phyloP scores from a whole-genome alignment of 1,140 invertebrate genomes.

The Atopsyche davidsoni region DNA sequence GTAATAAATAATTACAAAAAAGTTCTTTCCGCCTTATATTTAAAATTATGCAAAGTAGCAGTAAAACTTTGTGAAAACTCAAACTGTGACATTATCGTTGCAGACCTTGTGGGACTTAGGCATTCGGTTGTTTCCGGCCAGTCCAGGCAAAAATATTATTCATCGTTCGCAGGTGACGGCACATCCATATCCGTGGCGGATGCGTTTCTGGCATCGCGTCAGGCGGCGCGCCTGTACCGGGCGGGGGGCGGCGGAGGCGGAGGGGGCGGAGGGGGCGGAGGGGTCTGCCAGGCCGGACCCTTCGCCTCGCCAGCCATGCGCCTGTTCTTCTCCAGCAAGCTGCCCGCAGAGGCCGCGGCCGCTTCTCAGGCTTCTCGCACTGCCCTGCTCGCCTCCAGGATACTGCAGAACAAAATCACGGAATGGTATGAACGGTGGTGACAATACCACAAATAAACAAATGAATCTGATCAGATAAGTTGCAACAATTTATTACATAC shows the following conservation, averaged over 20 bases:
- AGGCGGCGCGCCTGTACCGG: too few relatives aligned
- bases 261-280: conserved; percentile 1
- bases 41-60: too few relatives aligned
- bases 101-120: too few relatives aligned
- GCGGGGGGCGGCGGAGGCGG: not conserved
- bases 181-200: conserved; percentile 14
- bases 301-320: conserved; percentile 16
- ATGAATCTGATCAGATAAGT: too few relatives aligned
- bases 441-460: too few relatives aligned
- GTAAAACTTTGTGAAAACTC: too few relatives aligned
- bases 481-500: too few relatives aligned
- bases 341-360: not conserved
- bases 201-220: conserved; percentile 13
- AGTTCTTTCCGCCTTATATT: too few relatives aligned
- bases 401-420: conserved; percentile 26
- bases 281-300: not conserved
- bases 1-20: not conserved
- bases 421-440: conserved; percentile 22
- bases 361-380: conserved; percentile 11
- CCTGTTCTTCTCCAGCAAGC: conserved; percentile 15
- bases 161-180: not conserved
- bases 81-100: too few relatives aligned
- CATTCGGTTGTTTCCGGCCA: too few relatives aligned
- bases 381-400: conserved; percentile 18
- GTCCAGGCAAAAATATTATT: not conserved